Conservation (phyloP, 2,888 invertebrate genomes). For the Atethmia centrago region DNA sequence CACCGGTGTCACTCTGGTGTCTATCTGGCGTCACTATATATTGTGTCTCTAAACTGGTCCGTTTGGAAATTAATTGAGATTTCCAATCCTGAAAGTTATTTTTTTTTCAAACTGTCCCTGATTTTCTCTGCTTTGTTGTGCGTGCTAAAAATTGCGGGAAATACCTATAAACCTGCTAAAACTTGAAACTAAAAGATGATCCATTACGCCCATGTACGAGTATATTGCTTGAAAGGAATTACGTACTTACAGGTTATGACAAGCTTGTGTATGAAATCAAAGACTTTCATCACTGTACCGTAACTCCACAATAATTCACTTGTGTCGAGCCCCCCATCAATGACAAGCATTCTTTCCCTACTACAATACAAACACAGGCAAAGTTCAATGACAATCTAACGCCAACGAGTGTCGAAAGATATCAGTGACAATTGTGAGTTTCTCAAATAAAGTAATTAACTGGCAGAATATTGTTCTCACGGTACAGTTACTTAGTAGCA, state of each 20-base stretch:
- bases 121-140: background rate
- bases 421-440: conserved; percentile 47
- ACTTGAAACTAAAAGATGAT: background rate
- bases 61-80: background rate
- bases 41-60: background rate
- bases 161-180: too few species aligned
- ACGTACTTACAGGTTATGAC: too few species aligned
- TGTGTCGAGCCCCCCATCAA: conserved; percentile 29
- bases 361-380: conserved; percentile 4
- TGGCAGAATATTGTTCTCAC: conserved; percentile 32
- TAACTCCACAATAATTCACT: conserved; percentile 13
- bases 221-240: background rate
- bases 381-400: conserved; percentile 42
- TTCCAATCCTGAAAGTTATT: background rate
- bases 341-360: background rate
- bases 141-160: background rate
- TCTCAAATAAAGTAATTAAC: conserved; percentile 50
- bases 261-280: background rate
- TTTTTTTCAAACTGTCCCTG: background rate
- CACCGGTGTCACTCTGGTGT: background rate
- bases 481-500: conserved; percentile 25
- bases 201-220: background rate
- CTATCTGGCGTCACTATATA: background rate
- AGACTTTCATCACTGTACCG: conserved; percentile 9
- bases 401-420: conserved; percentile 30